Base-by-base conservation (phyloP, 2,797 vertebrate species). In the Cryptoprocta ferox region DNA sequence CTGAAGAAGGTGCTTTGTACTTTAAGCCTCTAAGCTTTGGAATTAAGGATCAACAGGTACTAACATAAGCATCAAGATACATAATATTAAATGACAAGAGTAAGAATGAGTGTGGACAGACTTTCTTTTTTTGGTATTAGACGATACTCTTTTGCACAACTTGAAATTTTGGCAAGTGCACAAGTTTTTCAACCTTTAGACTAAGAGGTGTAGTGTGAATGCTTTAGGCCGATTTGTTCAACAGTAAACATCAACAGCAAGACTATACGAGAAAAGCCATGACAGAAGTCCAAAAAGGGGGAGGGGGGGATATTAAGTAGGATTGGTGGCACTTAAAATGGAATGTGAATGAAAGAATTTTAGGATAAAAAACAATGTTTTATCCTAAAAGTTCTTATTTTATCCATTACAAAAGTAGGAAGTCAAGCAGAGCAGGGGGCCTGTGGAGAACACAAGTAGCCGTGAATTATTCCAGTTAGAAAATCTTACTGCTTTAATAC, bases 261-360 rank as follows among this genome's bases (percentile, higher is more conserved):
- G 45, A 91, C 30, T 48, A 42, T 3, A 61, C 24, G 39, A 48
- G 65, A 48, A 48, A 94, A 92, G n/a, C 35, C 37, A 83, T 2
- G 16, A 94, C 28, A 68, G n/a, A 83, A 92, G 30, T 80, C 32
- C 81, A 56, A 90, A 61, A 37, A 37, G 26, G 9, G 35, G 42
- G 28, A 14, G 50, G n/a, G 11, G 79, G 14, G 11, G 24, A 83
- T 50, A 73, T 4, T n/a, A 81, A 75, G 24, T 84, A 66, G 48
- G 59, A 89, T 3, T 93, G 26, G 32, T 48, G 42, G 14, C 56
- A 88, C 30, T 81, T 75, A 92, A 94, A 96, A 66, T n/a, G 26
- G 13, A 96, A 93, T 59, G 26, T 65, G 30, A 94, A 85, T 65
- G 80, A 82, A 85, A 79, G 24, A 56, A 68, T 45, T 93, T 81